phyloP scores from a whole-genome alignment of 2,888 invertebrate species.

The Epistrophe grossulariae region DNA sequence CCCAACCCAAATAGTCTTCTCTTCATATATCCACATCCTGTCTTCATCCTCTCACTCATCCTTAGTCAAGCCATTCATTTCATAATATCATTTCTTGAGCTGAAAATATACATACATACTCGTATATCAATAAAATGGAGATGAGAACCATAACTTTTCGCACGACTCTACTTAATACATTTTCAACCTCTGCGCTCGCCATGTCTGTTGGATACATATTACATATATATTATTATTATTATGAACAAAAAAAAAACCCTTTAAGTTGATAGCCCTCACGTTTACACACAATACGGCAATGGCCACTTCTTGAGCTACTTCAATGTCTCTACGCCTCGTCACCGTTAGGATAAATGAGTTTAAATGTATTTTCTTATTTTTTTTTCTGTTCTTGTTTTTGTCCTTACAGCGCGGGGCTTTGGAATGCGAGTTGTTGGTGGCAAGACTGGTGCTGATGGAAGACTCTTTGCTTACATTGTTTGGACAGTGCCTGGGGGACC shows the following conservation, averaged over 20 bases:
- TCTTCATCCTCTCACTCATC: neutral
- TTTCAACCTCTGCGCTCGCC: slow-evolving; percentile 2
- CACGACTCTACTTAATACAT: slow-evolving; percentile 55
- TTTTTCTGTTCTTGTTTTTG: slow-evolving; percentile 4
- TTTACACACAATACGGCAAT: slow-evolving; percentile 23
- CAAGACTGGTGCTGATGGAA: slow-evolving; percentile 93
- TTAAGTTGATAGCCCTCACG: slow-evolving; percentile 29
- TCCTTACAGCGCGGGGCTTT: slow-evolving; percentile 90
- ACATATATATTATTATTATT: no score
- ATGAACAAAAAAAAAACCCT: slow-evolving; percentile 42
- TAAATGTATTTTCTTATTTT: slow-evolving; percentile 57
- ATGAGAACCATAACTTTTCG: slow-evolving; percentile 59
- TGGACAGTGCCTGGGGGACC: slow-evolving; percentile 97
- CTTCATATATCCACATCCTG: no score
- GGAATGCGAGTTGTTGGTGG: slow-evolving; percentile 98
- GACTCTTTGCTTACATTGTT: slow-evolving; percentile 94
- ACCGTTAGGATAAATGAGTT: slow-evolving; percentile 60
- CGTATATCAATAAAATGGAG: slow-evolving; percentile 61
- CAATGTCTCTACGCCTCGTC: slow-evolving; percentile 41
- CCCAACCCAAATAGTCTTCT: no score
- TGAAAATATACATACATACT: slow-evolving; percentile 5
- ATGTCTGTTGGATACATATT: neutral
- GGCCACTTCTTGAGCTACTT: slow-evolving; percentile 53
- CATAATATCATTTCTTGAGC: slow-evolving; percentile 52
- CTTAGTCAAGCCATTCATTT: slow-evolving; percentile 30